Conservation (phyloP, 2,113 vertebrate species). For the Sakesphorus luctuosus region DNA sequence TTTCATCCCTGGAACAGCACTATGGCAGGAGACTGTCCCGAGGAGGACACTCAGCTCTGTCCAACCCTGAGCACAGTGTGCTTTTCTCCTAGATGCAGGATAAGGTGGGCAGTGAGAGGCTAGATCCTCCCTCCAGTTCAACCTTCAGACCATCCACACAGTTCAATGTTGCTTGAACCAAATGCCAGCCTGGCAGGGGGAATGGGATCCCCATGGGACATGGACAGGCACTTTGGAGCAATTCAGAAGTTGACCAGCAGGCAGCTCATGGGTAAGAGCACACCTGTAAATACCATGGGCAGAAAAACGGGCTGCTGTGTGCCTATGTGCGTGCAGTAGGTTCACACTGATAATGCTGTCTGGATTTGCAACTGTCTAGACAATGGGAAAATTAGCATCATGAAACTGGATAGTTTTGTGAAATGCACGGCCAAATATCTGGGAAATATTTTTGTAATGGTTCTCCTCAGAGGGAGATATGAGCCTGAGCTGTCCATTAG, state of each 20-base stretch:
- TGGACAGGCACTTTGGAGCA: background rate
- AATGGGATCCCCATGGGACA: background rate
- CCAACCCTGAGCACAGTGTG: background rate
- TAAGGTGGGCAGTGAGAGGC: background rate
- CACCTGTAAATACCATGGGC: background rate
- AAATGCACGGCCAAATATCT: conserved; percentile 65
- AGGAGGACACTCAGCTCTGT: background rate
- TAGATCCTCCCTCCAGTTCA: background rate
- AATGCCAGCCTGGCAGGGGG: background rate
- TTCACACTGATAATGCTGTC: conserved; percentile 66
- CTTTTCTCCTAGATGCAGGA: background rate
- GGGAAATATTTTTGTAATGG: conserved; percentile 57
- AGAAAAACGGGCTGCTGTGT: conserved; percentile 11
- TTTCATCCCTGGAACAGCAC: background rate
- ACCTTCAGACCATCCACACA: background rate
- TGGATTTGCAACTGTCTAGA: conserved; percentile 74
- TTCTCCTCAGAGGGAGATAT: conserved; percentile 50
- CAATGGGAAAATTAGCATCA: conserved; percentile 75
- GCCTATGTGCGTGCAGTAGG: background rate
- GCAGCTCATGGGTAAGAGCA: background rate
- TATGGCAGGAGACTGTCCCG: background rate
- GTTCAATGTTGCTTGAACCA: background rate
- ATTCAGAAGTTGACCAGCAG: background rate
- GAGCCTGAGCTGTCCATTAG: conserved; percentile 55
- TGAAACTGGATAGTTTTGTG: conserved; percentile 62